Percentiles rank a stretch among this genome's conserved stretches.
These are phyloP conservation scores for Agonum fuliginosum DNA, from an alignment of 2,888 invertebrate genomes.

Conservation along the genomic window DNA sequence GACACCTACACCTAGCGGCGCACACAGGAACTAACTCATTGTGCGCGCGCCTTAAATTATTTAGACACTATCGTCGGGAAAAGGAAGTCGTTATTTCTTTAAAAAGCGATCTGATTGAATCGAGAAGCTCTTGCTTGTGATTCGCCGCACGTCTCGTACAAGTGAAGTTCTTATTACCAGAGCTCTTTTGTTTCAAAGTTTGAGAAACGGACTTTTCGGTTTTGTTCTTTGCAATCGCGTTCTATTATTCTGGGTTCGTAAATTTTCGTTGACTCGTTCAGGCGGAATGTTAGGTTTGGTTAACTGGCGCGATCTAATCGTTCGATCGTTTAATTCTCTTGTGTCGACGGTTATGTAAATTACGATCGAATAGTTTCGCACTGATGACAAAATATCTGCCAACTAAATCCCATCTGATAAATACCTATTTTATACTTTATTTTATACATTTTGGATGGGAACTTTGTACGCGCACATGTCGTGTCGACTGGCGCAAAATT, in stretches of 20 bases:
- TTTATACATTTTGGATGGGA: too few relatives aligned
- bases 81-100: constrained; percentile 47
- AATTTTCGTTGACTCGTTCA: constrained; percentile 25
- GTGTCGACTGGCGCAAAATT: background rate
- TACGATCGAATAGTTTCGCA: constrained; percentile 29
- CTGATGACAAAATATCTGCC: constrained; percentile 22
- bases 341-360: constrained; percentile 39
- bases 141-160: constrained; percentile 14
- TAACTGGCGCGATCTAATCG: constrained; percentile 48
- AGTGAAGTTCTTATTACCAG: constrained; percentile 43
- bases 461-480: too few relatives aligned
- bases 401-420: constrained; percentile 37
- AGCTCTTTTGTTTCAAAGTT: constrained; percentile 47
- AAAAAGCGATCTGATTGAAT: constrained; percentile 43
- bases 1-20: constrained; percentile 28
- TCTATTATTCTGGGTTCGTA: constrained; percentile 42
- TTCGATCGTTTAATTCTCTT: constrained; percentile 33
- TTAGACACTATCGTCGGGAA: constrained; percentile 39
- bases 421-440: constrained; percentile 2
- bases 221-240: constrained; percentile 13
- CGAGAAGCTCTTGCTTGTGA: constrained; percentile 5
- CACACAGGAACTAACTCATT: background rate
- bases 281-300: constrained; percentile 30
- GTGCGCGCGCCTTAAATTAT: constrained; percentile 27
- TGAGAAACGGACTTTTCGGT: constrained; percentile 50